Conservation (phyloP, 2,888 invertebrate species). For the Brachypalpus laphriformis region DNA sequence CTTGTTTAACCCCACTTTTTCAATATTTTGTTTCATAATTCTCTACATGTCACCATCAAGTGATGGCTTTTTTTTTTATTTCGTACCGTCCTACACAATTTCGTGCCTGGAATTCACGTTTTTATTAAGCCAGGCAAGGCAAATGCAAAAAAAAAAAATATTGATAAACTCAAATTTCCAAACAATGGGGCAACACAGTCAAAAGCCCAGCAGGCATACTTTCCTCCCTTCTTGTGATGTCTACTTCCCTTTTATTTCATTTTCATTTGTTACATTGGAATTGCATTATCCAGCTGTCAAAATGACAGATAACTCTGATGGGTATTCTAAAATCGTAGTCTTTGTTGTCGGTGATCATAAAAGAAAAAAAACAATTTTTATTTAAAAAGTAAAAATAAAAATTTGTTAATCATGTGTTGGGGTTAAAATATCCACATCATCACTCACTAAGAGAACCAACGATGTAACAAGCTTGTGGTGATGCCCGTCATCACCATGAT, state of each 20-base stretch:
- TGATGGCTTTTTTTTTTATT: neutral
- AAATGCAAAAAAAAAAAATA: neutral
- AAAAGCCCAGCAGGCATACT: neutral
- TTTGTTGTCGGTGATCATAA: no score
- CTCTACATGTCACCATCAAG: constrained; percentile 29
- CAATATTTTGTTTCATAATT: constrained; percentile 40
- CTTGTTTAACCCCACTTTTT: neutral
- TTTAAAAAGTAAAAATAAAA: neutral
- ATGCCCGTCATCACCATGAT: constrained; percentile 24
- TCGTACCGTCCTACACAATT: neutral
- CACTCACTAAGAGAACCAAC: neutral
- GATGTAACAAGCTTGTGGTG: neutral
- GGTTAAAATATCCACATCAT: neutral
- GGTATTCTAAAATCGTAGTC: constrained; percentile 4
- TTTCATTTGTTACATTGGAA: constrained; percentile 21
- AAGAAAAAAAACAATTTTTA: neutral
- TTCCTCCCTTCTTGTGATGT: neutral
- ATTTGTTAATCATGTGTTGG: neutral
- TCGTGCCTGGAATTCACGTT: neutral
- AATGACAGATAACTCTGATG: constrained; percentile 38
- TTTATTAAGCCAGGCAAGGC: neutral
- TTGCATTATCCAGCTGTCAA: constrained; percentile 37
- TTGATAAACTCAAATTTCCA: neutral
- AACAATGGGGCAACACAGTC: neutral
- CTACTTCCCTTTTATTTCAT: neutral